Evolutionary conservation across 1,140 invertebrate species (phyloP).

Genomic region (Amyelois transitella): DNA sequence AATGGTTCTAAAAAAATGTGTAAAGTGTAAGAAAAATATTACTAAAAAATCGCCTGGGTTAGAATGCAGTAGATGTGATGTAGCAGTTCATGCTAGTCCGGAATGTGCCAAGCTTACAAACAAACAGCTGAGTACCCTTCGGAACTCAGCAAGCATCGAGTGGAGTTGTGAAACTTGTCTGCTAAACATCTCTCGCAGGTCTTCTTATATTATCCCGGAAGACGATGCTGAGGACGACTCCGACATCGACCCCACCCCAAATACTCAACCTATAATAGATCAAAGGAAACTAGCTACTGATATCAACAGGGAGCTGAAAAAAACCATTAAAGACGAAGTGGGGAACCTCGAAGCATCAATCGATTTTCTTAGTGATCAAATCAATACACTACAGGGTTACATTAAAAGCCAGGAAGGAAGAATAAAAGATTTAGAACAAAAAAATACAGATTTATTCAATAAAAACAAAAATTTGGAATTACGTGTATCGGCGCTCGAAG

Average conservation of each 20-base stretch:
- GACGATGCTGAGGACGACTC: slow-evolving; percentile 5
- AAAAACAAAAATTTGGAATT: slow-evolving; percentile 10
- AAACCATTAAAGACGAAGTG: background rate
- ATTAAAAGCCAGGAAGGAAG: background rate
- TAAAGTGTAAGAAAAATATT: slow-evolving; percentile 12
- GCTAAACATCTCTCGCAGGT: background rate
- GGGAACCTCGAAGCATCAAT: background rate
- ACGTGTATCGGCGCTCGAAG: slow-evolving; percentile 12
- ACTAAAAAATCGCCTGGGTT: slow-evolving; percentile 5
- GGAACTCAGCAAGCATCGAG: slow-evolving; percentile 4
- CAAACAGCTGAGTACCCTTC: slow-evolving; percentile 14
- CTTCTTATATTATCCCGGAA: slow-evolving; percentile 7
- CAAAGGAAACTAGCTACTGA: slow-evolving; percentile 12
- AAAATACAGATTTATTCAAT: slow-evolving; percentile 10
- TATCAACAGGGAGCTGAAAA: background rate
- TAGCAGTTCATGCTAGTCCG: slow-evolving; percentile 12
- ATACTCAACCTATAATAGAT: slow-evolving; percentile 2
- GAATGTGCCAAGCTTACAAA: slow-evolving; percentile 10
- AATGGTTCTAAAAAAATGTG: too few species aligned
- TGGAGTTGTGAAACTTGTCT: slow-evolving; percentile 12
- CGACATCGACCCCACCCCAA: too few species aligned
- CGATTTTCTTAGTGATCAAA: background rate
- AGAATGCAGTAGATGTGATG: slow-evolving; percentile 13
- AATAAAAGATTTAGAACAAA: slow-evolving; percentile 8
- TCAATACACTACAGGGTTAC: background rate